A percentile compares a stretch with the other conserved stretches of the same genome.
phyloP scores from a whole-genome alignment of 2,888 invertebrate species.

The Amphipoea lucens region DNA sequence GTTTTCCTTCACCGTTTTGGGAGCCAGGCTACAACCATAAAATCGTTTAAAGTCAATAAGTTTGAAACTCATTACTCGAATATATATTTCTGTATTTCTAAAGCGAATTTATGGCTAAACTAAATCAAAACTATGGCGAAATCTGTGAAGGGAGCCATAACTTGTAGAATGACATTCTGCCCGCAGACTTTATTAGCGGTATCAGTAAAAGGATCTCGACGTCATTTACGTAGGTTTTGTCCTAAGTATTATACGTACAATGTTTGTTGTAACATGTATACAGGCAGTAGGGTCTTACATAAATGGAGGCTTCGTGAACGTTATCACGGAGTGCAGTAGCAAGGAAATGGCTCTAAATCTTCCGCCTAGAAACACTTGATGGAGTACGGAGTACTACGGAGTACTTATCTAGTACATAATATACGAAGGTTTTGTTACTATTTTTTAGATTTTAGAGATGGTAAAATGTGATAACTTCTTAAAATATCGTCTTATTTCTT shows the following conservation, averaged over 20 bases:
- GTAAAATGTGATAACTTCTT: background rate
- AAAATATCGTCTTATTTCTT: background rate
- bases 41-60: background rate
- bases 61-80: background rate
- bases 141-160: conserved; percentile 19
- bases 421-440: conserved; percentile 9
- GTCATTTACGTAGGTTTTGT: conserved; percentile 43
- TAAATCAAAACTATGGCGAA: conserved; percentile 25
- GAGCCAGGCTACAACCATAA: background rate
- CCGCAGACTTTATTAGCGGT: conserved; percentile 44
- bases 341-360: conserved; percentile 68
- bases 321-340: conserved; percentile 73
- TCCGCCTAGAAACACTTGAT: conserved; percentile 60
- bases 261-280: conserved; percentile 38
- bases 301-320: conserved; percentile 71
- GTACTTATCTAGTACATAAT: conserved; percentile 38
- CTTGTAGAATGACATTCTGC: conserved; percentile 42
- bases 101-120: conserved; percentile 7
- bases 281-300: conserved; percentile 60
- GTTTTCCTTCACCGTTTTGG: background rate
- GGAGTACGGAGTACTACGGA: conserved; percentile 21
- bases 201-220: conserved; percentile 55
- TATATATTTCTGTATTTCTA: background rate
- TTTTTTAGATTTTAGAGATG: background rate
- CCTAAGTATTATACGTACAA: conserved; percentile 22